Base-by-base conservation (phyloP, 2,888 invertebrate genomes). In the Cabera pusaria region DNA sequence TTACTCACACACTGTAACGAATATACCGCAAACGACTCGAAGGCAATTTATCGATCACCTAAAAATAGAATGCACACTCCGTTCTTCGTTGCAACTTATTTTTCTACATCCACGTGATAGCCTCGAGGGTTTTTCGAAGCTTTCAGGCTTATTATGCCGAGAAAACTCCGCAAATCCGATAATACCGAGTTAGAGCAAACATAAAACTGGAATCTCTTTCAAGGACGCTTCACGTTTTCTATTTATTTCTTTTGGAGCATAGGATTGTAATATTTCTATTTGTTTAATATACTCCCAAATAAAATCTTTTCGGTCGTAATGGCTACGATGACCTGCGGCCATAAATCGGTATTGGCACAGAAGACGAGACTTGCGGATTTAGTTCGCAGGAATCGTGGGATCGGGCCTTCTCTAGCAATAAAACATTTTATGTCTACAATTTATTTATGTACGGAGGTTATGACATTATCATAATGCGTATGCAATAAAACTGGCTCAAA, bases 401-500 rank as follows among this genome's bases (percentile, higher is more conserved):
- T 51, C 28, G 44, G 46, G 51, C 31, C 14, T 21, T 29, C 51
- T 48, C 43, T 48, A 50, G 49, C 53, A 51, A 64, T 78, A 75
- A 73, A 78, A 77, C 53, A 62, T 71, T 43, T 70, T 68, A 72
- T 64, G 62, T 60, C 55, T 59, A 52, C 55, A 58, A 66, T 69
- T 70, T 73, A 77, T 72, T 73, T 73, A 68, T 69, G 50, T 59
- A 44, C 55, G 47, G 53, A 64, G 59, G 66, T 74, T 74, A 72
- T 73, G 65, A 67, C 65, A 73, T 72, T 74, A 77, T 67, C 63
- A 63, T 76, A 71, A 76, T 72, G 69, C 51, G 52, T 60, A 60
- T 60, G 70, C 69, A 67, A 74, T 81, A 76, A 76, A 77, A 71
- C 55, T 47, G 51, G 46, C 56, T 49, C 58, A 59, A 60, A 69